Evolutionary conservation across 2,888 invertebrate species (phyloP).

Genomic region (Panzeria rudis): DNA sequence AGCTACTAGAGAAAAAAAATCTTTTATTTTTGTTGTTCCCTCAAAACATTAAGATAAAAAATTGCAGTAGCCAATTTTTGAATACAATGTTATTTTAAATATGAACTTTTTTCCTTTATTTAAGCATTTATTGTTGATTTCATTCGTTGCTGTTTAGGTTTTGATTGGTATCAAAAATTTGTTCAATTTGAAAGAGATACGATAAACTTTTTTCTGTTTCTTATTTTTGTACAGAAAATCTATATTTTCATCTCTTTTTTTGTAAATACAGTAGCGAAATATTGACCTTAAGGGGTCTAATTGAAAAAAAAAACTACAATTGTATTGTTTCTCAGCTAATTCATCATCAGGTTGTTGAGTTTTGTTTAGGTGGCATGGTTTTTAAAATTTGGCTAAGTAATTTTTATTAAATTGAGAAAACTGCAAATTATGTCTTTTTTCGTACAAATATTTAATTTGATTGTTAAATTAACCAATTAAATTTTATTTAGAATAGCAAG

Average conservation of each 20-base stretch:
- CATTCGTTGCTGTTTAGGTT: constrained; percentile 39
- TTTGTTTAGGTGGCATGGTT: constrained; percentile 11
- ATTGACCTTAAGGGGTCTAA: constrained; percentile 72
- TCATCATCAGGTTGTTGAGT: constrained; percentile 66
- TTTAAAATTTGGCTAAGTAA: constrained; percentile 27
- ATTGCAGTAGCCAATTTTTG: constrained; percentile 82
- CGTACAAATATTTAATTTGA: background rate
- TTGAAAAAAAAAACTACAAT: constrained; percentile 50
- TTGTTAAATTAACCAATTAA: background rate
- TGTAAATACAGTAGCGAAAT: constrained; percentile 74
- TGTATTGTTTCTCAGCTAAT: constrained; percentile 62
- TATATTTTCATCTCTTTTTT: constrained; percentile 52
- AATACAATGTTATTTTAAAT: constrained; percentile 71
- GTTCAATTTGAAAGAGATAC: constrained; percentile 67
- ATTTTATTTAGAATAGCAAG: background rate
- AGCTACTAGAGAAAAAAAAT: constrained; percentile 47
- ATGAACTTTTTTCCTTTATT: constrained; percentile 49
- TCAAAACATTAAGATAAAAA: constrained; percentile 74
- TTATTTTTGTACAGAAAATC: constrained; percentile 60
- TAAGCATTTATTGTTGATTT: constrained; percentile 54
- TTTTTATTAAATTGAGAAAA: constrained; percentile 66
- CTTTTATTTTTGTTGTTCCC: constrained; percentile 57
- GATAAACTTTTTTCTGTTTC: constrained; percentile 54
- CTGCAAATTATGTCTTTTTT: constrained; percentile 67
- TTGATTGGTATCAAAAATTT: constrained; percentile 73